phyloP scores from a whole-genome alignment of 2,797 vertebrate species.

The Hoplostethus mediterraneus region DNA sequence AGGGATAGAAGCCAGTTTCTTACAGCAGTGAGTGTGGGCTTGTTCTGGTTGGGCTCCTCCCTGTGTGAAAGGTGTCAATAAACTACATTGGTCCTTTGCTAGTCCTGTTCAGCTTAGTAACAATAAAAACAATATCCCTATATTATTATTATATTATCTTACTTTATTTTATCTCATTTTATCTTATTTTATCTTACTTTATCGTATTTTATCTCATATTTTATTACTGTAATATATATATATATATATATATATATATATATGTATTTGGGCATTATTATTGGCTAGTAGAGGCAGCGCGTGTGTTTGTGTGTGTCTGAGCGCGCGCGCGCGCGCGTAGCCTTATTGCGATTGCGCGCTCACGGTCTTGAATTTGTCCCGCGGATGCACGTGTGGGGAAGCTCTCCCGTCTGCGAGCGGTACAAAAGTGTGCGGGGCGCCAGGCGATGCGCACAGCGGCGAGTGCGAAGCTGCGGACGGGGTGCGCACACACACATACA shows the following conservation, averaged over 20 bases:
- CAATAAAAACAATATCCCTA: constrained; percentile 9
- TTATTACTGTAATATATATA: too few species aligned
- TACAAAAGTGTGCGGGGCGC: constrained; percentile 46
- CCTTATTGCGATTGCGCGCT: constrained; percentile 61
- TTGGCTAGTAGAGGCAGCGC: background rate
- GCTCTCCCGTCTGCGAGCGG: constrained; percentile 44
- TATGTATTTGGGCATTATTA: too few species aligned
- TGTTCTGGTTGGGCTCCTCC: too few species aligned
- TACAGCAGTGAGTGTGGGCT: too few species aligned
- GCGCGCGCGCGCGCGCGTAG: constrained; percentile 11
- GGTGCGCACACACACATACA: constrained; percentile 27
- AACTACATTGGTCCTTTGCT: background rate
- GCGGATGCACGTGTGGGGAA: constrained; percentile 67
- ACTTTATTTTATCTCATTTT: too few species aligned
- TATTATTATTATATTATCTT: too few species aligned
- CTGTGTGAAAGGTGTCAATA: background rate
- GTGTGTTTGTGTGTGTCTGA: constrained; percentile 1
- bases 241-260: too few species aligned
- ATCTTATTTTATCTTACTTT: too few species aligned
- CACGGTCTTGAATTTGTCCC: constrained; percentile 78
- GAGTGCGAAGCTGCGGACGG: constrained; percentile 24
- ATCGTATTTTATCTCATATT: too few species aligned
- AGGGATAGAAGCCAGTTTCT: too few species aligned
- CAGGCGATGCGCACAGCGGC: constrained; percentile 9
- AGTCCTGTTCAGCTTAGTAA: background rate